These are phyloP conservation scores for Pelmatolapia mariae DNA, from an alignment of 2,113 vertebrate genomes.

Conservation along the genomic window DNA sequence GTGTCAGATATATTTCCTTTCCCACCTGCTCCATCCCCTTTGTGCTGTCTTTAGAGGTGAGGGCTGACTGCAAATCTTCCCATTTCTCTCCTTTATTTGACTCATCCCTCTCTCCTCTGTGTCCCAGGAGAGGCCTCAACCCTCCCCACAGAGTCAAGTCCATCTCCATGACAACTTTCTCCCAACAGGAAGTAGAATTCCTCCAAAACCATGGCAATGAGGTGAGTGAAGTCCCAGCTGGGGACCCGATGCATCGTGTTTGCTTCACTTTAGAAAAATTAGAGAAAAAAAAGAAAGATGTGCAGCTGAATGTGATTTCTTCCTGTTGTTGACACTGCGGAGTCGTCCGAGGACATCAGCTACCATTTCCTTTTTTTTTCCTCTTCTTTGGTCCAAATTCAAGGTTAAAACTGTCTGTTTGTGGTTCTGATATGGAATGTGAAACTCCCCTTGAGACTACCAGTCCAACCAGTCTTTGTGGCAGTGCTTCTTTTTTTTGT, in stretches of 20 bases:
- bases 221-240: slow-evolving; percentile 63
- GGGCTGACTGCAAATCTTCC: not conserved
- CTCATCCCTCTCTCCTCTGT: slow-evolving; percentile 14
- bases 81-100: not conserved
- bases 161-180: slow-evolving; percentile 94
- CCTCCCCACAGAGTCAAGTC: slow-evolving; percentile 90
- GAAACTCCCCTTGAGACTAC: not conserved
- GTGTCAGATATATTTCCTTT: not conserved
- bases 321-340: not conserved
- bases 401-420: not conserved
- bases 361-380: not conserved
- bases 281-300: not conserved
- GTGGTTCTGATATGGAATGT: not conserved
- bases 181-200: slow-evolving; percentile 87
- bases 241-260: not conserved
- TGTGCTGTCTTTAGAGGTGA: not conserved
- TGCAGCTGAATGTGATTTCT: not conserved
- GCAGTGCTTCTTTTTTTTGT: not conserved
- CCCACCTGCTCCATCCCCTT: not conserved
- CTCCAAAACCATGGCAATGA: slow-evolving; percentile 89
- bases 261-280: not conserved
- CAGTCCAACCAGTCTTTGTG: slow-evolving; percentile 1
- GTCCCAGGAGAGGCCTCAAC: slow-evolving; percentile 85
- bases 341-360: not conserved
- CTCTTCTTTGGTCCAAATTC: not conserved